Conservation (phyloP, 2,113 vertebrate species). For the Dasyprocta punctata region DNA sequence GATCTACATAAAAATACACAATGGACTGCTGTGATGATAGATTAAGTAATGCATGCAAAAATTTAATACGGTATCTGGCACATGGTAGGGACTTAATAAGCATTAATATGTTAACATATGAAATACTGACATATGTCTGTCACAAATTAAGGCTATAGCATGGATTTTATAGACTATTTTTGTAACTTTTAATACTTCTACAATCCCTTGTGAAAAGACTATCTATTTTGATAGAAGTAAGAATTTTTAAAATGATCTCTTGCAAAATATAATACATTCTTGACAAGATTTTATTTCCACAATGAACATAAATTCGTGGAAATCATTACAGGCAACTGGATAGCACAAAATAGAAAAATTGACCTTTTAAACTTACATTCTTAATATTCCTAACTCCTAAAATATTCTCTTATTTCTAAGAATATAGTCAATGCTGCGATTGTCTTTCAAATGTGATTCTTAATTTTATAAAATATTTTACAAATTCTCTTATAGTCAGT, state of each 20-base stretch:
- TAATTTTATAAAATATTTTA: slow-evolving; percentile 76
- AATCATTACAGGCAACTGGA: background rate
- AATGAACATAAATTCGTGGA: background rate
- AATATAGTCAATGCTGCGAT: slow-evolving; percentile 52
- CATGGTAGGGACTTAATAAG: background rate
- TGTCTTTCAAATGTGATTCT: slow-evolving; percentile 17
- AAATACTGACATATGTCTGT: background rate
- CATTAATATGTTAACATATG: background rate
- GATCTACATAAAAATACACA: background rate
- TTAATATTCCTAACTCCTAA: slow-evolving; percentile 67
- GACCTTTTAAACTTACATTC: slow-evolving; percentile 74
- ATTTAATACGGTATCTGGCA: background rate
- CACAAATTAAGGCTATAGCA: background rate
- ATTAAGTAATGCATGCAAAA: background rate
- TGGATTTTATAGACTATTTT: background rate
- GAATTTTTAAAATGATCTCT: background rate
- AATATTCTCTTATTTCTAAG: slow-evolving; percentile 68
- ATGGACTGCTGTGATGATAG: background rate
- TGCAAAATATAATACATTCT: background rate
- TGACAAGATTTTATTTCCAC: background rate
- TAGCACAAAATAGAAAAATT: background rate
- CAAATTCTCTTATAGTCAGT: slow-evolving; percentile 64
- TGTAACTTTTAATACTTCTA: background rate
- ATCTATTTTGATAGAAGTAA: background rate
- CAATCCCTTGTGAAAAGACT: background rate